Evolutionary conservation across 1,140 invertebrate genomes (phyloP), one percentile per base, ranked within the genome.

Genomic region (Archivesica marissinica): DNA sequence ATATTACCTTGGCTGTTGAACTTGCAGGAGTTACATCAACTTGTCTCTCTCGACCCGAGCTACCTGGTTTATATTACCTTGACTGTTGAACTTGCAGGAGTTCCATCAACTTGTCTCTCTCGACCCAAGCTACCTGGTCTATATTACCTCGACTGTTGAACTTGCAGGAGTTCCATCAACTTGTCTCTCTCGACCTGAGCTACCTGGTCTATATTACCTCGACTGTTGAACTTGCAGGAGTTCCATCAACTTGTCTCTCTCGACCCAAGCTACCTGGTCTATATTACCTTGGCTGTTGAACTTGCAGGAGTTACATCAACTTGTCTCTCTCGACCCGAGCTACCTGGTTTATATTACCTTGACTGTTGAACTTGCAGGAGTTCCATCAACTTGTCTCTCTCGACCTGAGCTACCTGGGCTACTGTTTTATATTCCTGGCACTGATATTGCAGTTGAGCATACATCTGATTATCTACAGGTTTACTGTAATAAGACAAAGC

Each of bases 151-250:
- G 85, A 82, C 72, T 94, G 92, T 41, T 93, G 61, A 15, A 93
- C 81, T 70, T 93, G 76, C 11, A 93, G 89, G n/a, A 94, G 86
- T 85, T 94, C 93, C 20, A 87, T 75, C 3, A 94, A 84, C 74
- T 90, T 91, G 47, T 94, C 92, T 74, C 90, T 86, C 74, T 94
- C 93, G 4, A 94, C 92, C 39, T 91, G 89, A 23, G 90, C 78
- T 0, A 91, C 91, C 61, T 91, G 89, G 33, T 87, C 75, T 52
- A 93, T 38, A 44, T 59, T 88, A 93, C 93, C 93, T 91, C 35
- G 85, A 82, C 72, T 94, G 92, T 41, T 93, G 61, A 15, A 93
- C 81, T 70, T 93, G 76, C 11, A 93, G 89, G n/a, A 94, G 86
- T 85, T 94, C 93, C 20, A 87, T 75, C 3, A 94, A 84, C 74